Percentiles rank a stretch among this genome's conserved stretches.
These are phyloP conservation scores for Gymnorhina tibicen DNA, from an alignment of 2,113 vertebrate genomes.

Conservation along the genomic window DNA sequence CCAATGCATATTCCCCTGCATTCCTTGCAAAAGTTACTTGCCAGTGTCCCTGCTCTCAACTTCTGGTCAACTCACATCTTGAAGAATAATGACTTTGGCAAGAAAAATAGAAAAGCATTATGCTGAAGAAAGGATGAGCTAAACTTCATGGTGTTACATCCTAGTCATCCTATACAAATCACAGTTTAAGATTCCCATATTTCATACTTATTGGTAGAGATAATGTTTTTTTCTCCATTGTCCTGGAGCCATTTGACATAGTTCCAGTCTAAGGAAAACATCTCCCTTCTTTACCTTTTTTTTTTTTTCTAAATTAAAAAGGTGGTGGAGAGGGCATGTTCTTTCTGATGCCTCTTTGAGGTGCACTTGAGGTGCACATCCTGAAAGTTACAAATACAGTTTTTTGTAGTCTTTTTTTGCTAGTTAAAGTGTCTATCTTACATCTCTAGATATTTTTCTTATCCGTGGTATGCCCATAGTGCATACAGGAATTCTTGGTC, in stretches of 20 bases:
- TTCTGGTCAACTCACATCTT: neutral
- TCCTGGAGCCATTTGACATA: neutral
- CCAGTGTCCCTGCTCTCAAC: neutral
- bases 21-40: neutral
- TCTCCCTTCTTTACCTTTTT: neutral
- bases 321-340: neutral
- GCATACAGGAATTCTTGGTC: neutral
- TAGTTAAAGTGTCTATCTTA: neutral
- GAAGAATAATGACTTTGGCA: constrained; percentile 8
- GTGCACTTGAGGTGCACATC: neutral
- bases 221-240: neutral
- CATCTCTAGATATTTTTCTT: neutral
- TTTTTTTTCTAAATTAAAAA: neutral
- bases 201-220: neutral
- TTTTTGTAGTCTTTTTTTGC: neutral
- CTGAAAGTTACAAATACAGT: neutral
- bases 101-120: neutral
- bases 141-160: neutral
- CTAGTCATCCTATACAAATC: neutral
- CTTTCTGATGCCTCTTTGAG: neutral
- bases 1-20: neutral
- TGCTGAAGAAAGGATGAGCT: neutral
- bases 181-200: neutral
- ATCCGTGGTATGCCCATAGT: neutral
- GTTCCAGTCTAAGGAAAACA: neutral